A percentile compares a stretch with the other conserved stretches of the same genome.
Conservation (phyloP, 2,888 invertebrate species). For the Marronus borbonicus region DNA sequence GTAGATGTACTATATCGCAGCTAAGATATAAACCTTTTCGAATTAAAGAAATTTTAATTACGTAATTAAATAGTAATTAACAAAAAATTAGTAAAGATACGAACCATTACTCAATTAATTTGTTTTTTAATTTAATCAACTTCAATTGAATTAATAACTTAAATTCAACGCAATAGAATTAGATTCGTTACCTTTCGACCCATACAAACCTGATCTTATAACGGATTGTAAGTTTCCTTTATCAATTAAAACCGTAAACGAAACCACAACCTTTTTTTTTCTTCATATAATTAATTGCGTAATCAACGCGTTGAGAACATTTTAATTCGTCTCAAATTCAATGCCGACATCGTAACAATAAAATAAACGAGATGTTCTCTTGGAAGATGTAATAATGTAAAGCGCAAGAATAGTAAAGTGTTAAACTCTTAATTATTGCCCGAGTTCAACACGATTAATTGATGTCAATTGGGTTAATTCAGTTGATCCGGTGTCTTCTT, state of each 20-base stretch:
- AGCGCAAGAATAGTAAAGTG: not conserved
- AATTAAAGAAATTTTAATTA: no score
- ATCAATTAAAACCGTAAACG: not conserved
- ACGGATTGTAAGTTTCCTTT: not conserved
- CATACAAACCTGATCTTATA: not conserved
- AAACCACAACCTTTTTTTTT: not conserved
- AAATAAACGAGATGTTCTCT: not conserved
- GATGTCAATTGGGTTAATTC: constrained; percentile 35
- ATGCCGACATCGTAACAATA: not conserved
- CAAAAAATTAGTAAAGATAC: no score
- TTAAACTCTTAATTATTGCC: not conserved
- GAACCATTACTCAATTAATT: no score
- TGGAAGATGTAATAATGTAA: not conserved
- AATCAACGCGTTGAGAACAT: constrained; percentile 1
- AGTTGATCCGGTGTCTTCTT: not conserved
- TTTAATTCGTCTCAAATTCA: constrained; percentile 12
- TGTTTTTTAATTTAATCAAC: no score
- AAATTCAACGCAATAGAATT: no score
- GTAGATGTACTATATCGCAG: no score
- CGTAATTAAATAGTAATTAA: no score
- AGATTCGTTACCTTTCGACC: no score
- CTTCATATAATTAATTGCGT: not conserved
- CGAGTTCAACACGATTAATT: constrained; percentile 9
- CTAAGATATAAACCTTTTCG: no score
- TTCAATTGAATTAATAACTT: no score